These are phyloP conservation scores for Notolabrus celidotus DNA, from an alignment of 2,797 vertebrate species.

Conservation along the genomic window DNA sequence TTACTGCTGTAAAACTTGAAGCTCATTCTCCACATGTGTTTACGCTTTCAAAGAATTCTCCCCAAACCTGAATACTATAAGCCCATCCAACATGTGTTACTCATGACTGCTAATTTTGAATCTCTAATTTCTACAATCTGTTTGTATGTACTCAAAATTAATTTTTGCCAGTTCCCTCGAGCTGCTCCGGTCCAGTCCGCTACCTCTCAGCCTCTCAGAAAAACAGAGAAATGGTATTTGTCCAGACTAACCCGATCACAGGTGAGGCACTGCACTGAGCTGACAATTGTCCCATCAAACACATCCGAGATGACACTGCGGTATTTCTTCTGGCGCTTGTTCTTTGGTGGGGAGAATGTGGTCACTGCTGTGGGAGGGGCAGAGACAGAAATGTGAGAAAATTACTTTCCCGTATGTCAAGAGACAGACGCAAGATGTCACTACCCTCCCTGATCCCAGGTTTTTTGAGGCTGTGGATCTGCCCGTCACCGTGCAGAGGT, in stretches of 20 bases:
- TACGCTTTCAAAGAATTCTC: neutral
- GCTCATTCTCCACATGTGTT: neutral
- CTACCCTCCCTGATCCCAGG: neutral
- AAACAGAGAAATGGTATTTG: neutral
- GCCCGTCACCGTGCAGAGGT: slow-evolving; percentile 37
- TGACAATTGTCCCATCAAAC: slow-evolving; percentile 97
- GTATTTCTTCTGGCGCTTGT: slow-evolving; percentile 94
- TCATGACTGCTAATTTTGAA: neutral
- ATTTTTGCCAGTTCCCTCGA: too few relatives aligned
- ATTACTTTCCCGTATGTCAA: neutral
- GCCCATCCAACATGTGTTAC: neutral
- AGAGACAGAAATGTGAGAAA: slow-evolving; percentile 35
- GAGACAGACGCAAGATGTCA: slow-evolving; percentile 15
- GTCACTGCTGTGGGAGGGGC: slow-evolving; percentile 81
- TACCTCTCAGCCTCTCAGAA: neutral
- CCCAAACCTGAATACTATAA: neutral
- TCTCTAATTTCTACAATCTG: neutral
- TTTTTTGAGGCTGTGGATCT: slow-evolving; percentile 14
- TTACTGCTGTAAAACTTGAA: too few relatives aligned
- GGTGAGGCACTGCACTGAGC: slow-evolving; percentile 98
- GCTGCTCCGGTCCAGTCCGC: too few relatives aligned
- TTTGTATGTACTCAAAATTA: too few relatives aligned
- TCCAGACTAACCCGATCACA: slow-evolving; percentile 93
- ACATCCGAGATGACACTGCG: slow-evolving; percentile 97
- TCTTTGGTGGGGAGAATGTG: slow-evolving; percentile 89